Conservation (phyloP, 2,888 invertebrate genomes). For the Tachina grossa region DNA sequence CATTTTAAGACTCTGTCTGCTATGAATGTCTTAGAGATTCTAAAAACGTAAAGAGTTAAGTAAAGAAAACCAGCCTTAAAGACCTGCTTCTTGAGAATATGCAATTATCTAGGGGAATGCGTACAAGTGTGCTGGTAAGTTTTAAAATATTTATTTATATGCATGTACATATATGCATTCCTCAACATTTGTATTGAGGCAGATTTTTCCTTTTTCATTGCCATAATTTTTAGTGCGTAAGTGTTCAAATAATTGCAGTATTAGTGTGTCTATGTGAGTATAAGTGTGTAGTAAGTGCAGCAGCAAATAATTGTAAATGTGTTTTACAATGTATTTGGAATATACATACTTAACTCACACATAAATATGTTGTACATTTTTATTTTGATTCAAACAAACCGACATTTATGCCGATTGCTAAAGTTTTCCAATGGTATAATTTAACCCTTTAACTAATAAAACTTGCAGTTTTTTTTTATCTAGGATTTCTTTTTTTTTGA, state of each 20-base stretch:
- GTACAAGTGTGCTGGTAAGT: not conserved
- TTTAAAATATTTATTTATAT: slow-evolving; percentile 39
- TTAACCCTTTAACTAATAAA: slow-evolving; percentile 62
- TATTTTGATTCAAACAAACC: slow-evolving; percentile 10
- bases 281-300: slow-evolving; percentile 4
- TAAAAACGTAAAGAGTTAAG: not conserved
- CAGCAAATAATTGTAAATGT: slow-evolving; percentile 30
- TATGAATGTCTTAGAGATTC: too few relatives aligned
- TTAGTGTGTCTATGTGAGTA: slow-evolving; percentile 8
- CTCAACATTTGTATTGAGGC: slow-evolving; percentile 32
- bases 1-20: too few relatives aligned
- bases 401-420: slow-evolving; percentile 31
- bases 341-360: slow-evolving; percentile 8
- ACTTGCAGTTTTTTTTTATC: slow-evolving; percentile 28
- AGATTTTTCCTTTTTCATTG: slow-evolving; percentile 17
- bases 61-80: not conserved
- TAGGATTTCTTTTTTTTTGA: not conserved
- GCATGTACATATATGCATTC: slow-evolving; percentile 3
- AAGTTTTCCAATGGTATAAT: slow-evolving; percentile 28
- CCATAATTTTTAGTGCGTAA: slow-evolving; percentile 1
- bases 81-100: slow-evolving; percentile 27
- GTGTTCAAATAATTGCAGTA: not conserved
- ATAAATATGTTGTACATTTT: not conserved
- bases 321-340: slow-evolving; percentile 6
- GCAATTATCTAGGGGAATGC: not conserved